Evolutionary conservation across 2,113 vertebrate species (phyloP).

Genomic region (Desmodus rotundus): DNA sequence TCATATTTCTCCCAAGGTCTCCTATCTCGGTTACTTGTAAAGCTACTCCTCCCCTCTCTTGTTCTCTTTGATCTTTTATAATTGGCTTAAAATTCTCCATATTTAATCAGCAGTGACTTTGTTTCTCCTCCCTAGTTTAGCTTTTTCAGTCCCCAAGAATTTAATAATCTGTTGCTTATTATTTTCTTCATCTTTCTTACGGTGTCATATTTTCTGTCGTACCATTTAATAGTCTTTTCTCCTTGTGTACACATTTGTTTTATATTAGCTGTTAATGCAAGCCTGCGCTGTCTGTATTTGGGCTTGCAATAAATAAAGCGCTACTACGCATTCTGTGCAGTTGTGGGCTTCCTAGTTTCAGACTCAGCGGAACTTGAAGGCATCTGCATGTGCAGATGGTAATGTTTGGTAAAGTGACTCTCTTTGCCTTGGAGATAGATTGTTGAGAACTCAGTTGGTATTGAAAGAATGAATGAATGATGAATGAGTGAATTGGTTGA

Average conservation of each 20-base stretch:
- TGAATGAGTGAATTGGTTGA: not conserved
- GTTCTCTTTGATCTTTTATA: constrained; percentile 83
- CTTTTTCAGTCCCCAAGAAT: constrained; percentile 37
- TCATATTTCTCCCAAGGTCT: constrained; percentile 82
- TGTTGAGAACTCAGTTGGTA: not conserved
- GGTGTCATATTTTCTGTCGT: not conserved
- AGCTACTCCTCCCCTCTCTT: constrained; percentile 78
- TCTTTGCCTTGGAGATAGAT: not conserved
- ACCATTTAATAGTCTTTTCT: not conserved
- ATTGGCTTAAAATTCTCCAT: constrained; percentile 77
- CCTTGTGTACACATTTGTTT: not conserved
- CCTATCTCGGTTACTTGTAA: constrained; percentile 78
- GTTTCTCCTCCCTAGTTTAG: constrained; percentile 73
- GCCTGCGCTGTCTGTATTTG: not conserved
- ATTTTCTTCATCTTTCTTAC: constrained; percentile 39
- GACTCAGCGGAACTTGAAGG: not conserved
- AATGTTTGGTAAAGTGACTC: not conserved
- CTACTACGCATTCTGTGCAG: not conserved
- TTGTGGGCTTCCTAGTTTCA: not conserved
- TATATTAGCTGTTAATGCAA: not conserved
- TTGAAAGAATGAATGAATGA: not conserved
- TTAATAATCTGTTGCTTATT: constrained; percentile 61
- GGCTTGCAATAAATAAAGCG: not conserved
- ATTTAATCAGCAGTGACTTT: constrained; percentile 69
- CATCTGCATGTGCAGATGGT: not conserved